Conservation (phyloP, 2,113 vertebrate genomes). For the Muntiacus muntjak region DNA sequence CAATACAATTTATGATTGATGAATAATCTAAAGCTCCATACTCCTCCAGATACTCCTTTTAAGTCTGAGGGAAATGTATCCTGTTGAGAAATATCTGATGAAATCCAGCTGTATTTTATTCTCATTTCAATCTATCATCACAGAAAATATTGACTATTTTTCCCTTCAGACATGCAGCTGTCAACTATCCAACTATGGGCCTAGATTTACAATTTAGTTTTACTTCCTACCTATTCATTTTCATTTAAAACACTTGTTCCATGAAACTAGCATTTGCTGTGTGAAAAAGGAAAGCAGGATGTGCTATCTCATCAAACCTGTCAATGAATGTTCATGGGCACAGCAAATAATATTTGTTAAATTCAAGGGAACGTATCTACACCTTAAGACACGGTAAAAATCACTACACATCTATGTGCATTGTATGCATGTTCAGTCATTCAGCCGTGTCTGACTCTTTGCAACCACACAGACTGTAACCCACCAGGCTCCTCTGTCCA, state of each 20-base stretch:
- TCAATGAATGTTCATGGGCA: background rate
- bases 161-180: constrained; percentile 50
- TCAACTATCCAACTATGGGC: constrained; percentile 39
- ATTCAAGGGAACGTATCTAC: background rate
- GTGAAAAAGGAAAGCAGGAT: constrained; percentile 45
- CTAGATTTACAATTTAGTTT: constrained; percentile 59
- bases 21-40: background rate
- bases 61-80: background rate
- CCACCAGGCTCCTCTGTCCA: background rate
- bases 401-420: background rate
- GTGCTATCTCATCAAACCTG: constrained; percentile 32
- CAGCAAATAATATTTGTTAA: constrained; percentile 27
- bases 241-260: constrained; percentile 62
- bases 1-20: background rate
- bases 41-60: background rate
- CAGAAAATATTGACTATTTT: constrained; percentile 58
- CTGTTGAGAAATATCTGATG: constrained; percentile 5
- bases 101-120: constrained; percentile 55
- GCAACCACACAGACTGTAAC: background rate
- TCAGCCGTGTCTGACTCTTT: background rate
- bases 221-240: constrained; percentile 73
- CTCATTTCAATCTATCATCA: constrained; percentile 47
- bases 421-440: background rate
- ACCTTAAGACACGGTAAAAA: background rate
- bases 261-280: constrained; percentile 44